A percentile compares a stretch with the other conserved stretches of the same genome.
Conservation (phyloP, 2,797 vertebrate genomes). For the Spheniscus humboldti region DNA sequence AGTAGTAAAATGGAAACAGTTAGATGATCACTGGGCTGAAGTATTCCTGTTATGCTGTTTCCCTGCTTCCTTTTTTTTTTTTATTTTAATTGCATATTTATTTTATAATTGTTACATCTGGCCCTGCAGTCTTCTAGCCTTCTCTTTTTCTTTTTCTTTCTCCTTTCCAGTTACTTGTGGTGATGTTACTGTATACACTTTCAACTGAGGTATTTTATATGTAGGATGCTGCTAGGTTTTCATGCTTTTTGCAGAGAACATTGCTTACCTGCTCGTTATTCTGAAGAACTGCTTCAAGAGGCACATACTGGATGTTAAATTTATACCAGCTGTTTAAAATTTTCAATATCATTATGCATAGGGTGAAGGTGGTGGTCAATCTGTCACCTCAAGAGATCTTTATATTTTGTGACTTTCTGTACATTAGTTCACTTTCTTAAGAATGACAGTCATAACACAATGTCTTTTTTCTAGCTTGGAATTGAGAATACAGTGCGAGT, state of each 20-base stretch:
- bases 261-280: not conserved
- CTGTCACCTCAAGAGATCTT: not conserved
- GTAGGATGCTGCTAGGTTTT: not conserved
- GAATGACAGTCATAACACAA: not conserved
- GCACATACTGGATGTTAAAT: not conserved
- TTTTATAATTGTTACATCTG: not conserved
- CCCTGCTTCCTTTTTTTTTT: not conserved
- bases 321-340: not conserved
- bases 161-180: not conserved
- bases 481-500: not conserved
- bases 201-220: not conserved
- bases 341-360: not conserved
- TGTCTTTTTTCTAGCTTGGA: not conserved
- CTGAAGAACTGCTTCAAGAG: not conserved
- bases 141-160: not conserved
- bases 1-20: not conserved
- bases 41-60: not conserved
- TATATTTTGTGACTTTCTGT: not conserved
- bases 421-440: not conserved
- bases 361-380: not conserved
- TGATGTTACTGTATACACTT: not conserved
- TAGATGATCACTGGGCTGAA: not conserved
- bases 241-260: not conserved
- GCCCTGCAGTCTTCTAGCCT: not conserved
- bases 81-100: not conserved